These are phyloP conservation scores for Romanomermis culicivorax DNA, from an alignment of 2,888 invertebrate species.

Conservation along the genomic window DNA sequence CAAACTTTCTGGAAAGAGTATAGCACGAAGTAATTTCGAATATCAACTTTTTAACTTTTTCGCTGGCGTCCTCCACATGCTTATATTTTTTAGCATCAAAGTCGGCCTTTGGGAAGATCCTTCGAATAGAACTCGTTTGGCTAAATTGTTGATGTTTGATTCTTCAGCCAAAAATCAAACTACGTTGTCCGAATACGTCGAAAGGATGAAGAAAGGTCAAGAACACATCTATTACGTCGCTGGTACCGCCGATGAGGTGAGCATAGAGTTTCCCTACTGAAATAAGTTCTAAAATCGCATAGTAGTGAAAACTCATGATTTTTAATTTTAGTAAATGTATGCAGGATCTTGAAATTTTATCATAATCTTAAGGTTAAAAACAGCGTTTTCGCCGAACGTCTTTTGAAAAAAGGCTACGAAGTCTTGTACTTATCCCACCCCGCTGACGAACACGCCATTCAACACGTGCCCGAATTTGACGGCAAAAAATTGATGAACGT, in stretches of 20 bases:
- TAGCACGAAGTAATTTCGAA: conserved; percentile 55
- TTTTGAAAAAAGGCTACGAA: conserved; percentile 78
- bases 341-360: no score
- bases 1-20: conserved; percentile 95
- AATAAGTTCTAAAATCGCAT: no score
- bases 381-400: conserved; percentile 84
- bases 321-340: no score
- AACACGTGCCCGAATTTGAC: conserved; percentile 87
- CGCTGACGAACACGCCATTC: conserved; percentile 91
- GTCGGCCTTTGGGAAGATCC: conserved; percentile 93
- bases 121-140: conserved; percentile 75
- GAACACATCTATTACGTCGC: conserved; percentile 89
- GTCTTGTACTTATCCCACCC: conserved; percentile 81
- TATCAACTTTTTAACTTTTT: conserved; percentile 13
- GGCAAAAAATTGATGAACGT: conserved; percentile 98
- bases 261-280: no score
- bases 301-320: no score
- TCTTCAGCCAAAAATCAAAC: conserved; percentile 51
- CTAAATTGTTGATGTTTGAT: conserved; percentile 70
- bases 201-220: conserved; percentile 82
- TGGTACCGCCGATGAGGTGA: conserved; percentile 57
- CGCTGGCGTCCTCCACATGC: neutral
- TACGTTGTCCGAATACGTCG: conserved; percentile 64
- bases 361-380: conserved; percentile 37
- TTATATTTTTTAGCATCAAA: conserved; percentile 41